Conservation (phyloP, 2,113 vertebrate genomes). For the Eulemur macaco region DNA sequence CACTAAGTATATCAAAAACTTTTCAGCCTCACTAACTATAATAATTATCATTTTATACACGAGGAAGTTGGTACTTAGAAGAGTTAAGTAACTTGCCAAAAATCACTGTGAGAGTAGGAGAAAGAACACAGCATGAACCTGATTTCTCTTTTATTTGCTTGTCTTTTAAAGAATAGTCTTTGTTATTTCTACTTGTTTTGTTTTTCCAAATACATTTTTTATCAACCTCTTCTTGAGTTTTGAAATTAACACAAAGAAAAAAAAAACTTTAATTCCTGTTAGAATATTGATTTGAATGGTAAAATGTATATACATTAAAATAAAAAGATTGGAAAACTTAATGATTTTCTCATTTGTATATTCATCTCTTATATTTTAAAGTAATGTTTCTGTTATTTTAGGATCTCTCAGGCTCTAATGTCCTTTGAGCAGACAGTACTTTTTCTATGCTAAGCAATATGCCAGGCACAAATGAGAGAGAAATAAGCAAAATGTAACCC, state of each 20-base stretch:
- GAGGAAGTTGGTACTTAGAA: background rate
- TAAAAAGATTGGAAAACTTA: background rate
- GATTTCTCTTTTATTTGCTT: background rate
- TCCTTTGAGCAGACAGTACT: background rate
- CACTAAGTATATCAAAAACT: background rate
- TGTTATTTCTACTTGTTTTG: background rate
- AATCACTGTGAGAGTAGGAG: background rate
- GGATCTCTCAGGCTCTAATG: too few relatives aligned
- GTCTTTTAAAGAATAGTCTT: background rate
- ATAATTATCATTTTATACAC: background rate
- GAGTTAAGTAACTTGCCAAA: background rate
- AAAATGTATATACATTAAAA: background rate
- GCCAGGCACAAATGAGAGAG: background rate
- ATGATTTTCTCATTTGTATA: background rate
- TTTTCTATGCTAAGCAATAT: background rate
- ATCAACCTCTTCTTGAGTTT: background rate
- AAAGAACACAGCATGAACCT: background rate
- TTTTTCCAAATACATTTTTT: background rate
- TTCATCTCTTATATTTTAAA: background rate
- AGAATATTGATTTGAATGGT: background rate
- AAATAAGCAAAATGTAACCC: background rate
- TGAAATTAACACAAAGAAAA: slow-evolving; percentile 4
- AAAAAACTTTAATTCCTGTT: background rate
- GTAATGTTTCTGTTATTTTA: background rate
- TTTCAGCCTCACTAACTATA: background rate